phyloP scores from a whole-genome alignment of 1,140 invertebrate genomes.

The Pectinophora gossypiella region DNA sequence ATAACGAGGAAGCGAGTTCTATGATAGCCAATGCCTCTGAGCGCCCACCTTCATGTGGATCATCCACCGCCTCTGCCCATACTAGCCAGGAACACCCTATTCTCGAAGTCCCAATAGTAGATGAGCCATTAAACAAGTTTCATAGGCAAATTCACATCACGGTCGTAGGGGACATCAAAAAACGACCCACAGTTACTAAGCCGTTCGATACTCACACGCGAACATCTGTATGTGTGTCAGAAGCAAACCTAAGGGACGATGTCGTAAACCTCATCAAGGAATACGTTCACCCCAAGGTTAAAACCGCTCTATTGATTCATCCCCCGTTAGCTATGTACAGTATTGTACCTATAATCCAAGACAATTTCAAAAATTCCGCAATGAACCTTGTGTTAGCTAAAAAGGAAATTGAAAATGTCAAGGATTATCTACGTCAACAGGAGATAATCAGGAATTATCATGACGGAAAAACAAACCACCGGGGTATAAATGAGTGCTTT shows the following conservation, averaged over 20 bases:
- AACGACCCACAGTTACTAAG: background rate
- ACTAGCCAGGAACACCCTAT: conserved; percentile 1
- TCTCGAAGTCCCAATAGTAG: background rate
- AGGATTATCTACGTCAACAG: background rate
- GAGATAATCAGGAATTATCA: conserved; percentile 4
- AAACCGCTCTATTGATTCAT: background rate
- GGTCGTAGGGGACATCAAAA: background rate
- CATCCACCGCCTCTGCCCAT: background rate
- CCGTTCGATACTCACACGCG: background rate
- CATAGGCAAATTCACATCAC: background rate
- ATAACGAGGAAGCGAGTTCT: conserved; percentile 1
- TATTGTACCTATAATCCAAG: conserved; percentile 3
- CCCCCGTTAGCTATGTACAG: background rate
- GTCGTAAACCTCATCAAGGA: background rate
- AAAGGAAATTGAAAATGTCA: conserved; percentile 5
- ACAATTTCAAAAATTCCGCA: background rate
- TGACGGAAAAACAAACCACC: conserved; percentile 10
- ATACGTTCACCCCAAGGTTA: background rate
- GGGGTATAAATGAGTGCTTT: conserved; percentile 4
- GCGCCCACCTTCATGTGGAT: background rate
- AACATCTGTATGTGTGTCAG: background rate
- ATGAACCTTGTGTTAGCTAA: conserved; percentile 3
- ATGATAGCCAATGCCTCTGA: background rate
- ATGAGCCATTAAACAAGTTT: conserved; percentile 5
- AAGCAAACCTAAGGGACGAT: background rate